Evolutionary conservation across 2,888 invertebrate species (phyloP).

Genomic region (Rhamnusium bicolor): DNA sequence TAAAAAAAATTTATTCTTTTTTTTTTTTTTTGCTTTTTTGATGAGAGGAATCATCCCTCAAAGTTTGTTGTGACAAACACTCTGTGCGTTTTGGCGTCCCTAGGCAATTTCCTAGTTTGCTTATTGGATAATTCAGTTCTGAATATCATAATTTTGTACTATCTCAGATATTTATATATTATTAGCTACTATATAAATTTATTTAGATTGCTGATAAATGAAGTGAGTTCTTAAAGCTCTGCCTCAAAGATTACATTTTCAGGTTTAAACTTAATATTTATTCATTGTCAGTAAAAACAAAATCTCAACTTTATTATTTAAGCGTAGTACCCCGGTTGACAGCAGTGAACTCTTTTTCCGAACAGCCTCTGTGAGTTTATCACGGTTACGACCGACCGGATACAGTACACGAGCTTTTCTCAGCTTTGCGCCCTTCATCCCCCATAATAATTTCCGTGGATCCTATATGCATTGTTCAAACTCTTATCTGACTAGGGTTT

Average conservation of each 20-base stretch:
- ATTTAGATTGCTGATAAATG: background rate
- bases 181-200: too few relatives aligned
- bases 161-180: too few relatives aligned
- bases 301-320: background rate
- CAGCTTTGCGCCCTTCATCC: conserved; percentile 27
- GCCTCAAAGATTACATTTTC: background rate
- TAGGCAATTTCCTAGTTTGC: too few relatives aligned
- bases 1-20: too few relatives aligned
- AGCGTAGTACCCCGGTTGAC: background rate
- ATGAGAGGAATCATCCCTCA: too few relatives aligned
- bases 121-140: too few relatives aligned
- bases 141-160: too few relatives aligned
- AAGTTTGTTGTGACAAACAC: too few relatives aligned
- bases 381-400: conserved; percentile 26
- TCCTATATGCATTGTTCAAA: conserved; percentile 28
- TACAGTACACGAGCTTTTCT: conserved; percentile 20
- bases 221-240: background rate
- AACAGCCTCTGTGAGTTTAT: conserved; percentile 5
- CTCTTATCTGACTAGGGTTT: background rate
- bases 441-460: conserved; percentile 27
- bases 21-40: too few relatives aligned
- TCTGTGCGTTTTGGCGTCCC: too few relatives aligned
- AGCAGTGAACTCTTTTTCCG: background rate
- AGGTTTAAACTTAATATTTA: background rate
- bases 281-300: too few relatives aligned